Conservation (phyloP, 2,797 vertebrate species). For the Darevskia mixta region DNA sequence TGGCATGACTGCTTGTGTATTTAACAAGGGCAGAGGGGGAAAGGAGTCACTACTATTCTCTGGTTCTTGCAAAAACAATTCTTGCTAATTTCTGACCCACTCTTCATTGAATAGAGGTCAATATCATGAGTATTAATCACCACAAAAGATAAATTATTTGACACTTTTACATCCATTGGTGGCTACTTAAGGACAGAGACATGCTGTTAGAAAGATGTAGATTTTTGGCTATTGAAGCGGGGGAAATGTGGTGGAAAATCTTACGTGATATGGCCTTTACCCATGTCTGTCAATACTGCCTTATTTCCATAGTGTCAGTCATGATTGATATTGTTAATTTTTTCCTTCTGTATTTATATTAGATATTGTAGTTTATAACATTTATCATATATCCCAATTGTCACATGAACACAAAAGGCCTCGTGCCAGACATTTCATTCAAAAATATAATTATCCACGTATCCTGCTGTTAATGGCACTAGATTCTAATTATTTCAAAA, state of each 20-base stretch:
- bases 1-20: too few relatives aligned
- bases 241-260: constrained; percentile 50
- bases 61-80: too few relatives aligned
- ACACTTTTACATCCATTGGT: background rate
- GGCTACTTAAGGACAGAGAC: background rate
- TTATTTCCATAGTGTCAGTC: constrained; percentile 72
- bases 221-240: background rate
- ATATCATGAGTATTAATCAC: too few relatives aligned
- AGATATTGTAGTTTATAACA: constrained; percentile 76
- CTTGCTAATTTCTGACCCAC: too few relatives aligned
- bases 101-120: too few relatives aligned
- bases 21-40: too few relatives aligned
- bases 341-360: constrained; percentile 79
- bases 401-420: constrained; percentile 74
- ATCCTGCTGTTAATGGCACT: constrained; percentile 78
- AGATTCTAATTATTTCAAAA: constrained; percentile 83
- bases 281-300: constrained; percentile 64
- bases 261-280: constrained; percentile 55
- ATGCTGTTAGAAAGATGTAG: constrained; percentile 21
- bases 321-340: constrained; percentile 82
- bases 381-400: constrained; percentile 80
- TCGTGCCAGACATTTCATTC: constrained; percentile 80
- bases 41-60: too few relatives aligned
- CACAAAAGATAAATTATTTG: too few relatives aligned
- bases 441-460: constrained; percentile 80